Percentiles rank a stretch among this genome's conserved stretches.
Conservation (phyloP, 2,888 invertebrate species). For the Hyalella azteca region DNA sequence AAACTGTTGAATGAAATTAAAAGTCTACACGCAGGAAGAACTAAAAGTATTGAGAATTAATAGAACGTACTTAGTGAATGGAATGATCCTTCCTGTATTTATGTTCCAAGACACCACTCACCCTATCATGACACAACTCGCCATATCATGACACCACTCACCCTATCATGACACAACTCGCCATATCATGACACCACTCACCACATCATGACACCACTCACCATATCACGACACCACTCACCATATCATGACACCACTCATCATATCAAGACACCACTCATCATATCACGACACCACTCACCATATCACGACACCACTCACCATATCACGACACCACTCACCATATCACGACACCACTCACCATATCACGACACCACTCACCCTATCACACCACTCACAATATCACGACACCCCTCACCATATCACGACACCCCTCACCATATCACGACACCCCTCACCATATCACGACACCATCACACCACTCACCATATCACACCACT, state of each 20-base stretch:
- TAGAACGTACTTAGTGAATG: too few relatives aligned
- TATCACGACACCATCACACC: not conserved
- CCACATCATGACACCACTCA: not conserved
- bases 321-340: too few relatives aligned
- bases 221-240: not conserved
- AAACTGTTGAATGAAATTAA: too few relatives aligned
- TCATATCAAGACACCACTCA: too few relatives aligned
- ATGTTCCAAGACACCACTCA: too few relatives aligned
- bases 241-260: not conserved
- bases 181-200: not conserved
- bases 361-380: too few relatives aligned
- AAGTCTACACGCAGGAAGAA: too few relatives aligned
- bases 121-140: too few relatives aligned
- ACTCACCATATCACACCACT: not conserved
- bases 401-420: not conserved
- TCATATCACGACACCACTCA: not conserved
- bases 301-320: not conserved
- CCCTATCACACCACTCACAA: not conserved
- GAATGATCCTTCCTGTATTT: too few relatives aligned
- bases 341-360: too few relatives aligned
- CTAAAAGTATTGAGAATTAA: too few relatives aligned
- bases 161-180: not conserved
- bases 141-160: too few relatives aligned
- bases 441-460: not conserved
- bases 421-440: not conserved